A percentile compares a stretch with the other conserved stretches of the same genome.
Conservation (phyloP, 1,140 invertebrate genomes). For the Bicyclus anynana region DNA sequence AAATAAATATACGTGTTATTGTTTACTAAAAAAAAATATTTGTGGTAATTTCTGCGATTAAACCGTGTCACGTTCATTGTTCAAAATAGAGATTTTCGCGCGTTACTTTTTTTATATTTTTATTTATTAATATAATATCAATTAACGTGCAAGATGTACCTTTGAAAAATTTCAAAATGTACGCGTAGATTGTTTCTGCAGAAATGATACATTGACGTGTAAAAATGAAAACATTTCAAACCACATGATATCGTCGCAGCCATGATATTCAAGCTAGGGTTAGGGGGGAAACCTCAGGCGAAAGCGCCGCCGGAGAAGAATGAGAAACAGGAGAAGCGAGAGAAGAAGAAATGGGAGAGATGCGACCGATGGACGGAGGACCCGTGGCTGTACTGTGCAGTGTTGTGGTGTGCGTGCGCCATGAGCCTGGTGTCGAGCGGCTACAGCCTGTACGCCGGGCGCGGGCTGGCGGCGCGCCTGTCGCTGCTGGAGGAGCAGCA, state of each 20-base stretch:
- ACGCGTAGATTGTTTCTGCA: background rate
- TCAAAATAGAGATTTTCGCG: too few relatives aligned
- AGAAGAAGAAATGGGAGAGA: slow-evolving; percentile 41
- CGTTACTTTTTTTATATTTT: too few relatives aligned
- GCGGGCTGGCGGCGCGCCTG: slow-evolving; percentile 50
- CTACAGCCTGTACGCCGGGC: slow-evolving; percentile 60
- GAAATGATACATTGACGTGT: background rate
- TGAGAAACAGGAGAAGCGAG: slow-evolving; percentile 39
- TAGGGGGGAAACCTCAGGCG: slow-evolving; percentile 58
- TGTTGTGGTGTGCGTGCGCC: slow-evolving; percentile 72
- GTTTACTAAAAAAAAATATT: too few relatives aligned
- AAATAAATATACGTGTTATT: too few relatives aligned
- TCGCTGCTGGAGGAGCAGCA: slow-evolving; percentile 64
- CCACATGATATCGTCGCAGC: slow-evolving; percentile 32
- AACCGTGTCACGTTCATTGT: too few relatives aligned
- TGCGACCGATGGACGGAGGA: slow-evolving; percentile 61
- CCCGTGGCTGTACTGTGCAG: slow-evolving; percentile 65
- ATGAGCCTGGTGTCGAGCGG: slow-evolving; percentile 71
- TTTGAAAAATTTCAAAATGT: background rate
- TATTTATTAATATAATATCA: background rate
- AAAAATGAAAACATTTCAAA: slow-evolving; percentile 5
- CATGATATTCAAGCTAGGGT: slow-evolving; percentile 65
- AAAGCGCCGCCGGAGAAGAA: slow-evolving; percentile 45
- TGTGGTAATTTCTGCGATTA: too few relatives aligned
- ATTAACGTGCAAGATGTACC: background rate